Evolutionary conservation across 2,113 vertebrate genomes (phyloP), one percentile per base, ranked within the genome.

Genomic region (Erinaceus europaeus): DNA sequence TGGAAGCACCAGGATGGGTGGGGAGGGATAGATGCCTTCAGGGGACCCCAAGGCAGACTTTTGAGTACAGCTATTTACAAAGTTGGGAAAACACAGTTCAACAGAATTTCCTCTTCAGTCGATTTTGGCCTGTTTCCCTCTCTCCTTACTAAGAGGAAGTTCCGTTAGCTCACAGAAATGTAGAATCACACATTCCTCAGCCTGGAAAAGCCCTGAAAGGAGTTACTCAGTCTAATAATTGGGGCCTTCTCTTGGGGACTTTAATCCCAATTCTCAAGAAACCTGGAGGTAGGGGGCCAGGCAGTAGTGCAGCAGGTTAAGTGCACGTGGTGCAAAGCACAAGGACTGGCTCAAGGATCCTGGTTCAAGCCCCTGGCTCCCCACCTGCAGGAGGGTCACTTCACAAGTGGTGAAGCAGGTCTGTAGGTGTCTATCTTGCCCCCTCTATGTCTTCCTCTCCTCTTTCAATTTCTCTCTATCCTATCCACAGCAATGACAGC

Each of bases 91-190:
- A 62, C 29, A 61, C 59, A 52, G 21, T 88, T 65, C 64, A 0
- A 36, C 5, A 89, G 93, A 94, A 84, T 94, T 96, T 96, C 92
- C 94, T 93, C 71, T 88, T 68, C 17, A 13, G 65, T 75, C 75
- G 9, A 15, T 11, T 9, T n/a, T 20, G n/a, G 32, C 46, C 80
- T 69, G 48, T 46, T 78, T 93, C 89, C 91, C 72, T 67, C 74
- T 91, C 34, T 78, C 59, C 29, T 36, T 4, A 46, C 48, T 36
- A 84, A 2, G 40, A 88, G 90, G 93, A 82, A 91, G 68, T 84
- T 6, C 5, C 48, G 1, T 93, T 86, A 48, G 72, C 1, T 94
- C 86, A 95, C 1, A 69, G 72, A 89, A 90, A 86, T 32, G 25
- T 21, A 67, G 25, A 64, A 65, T 86, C 92, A 91, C 67, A 50